phyloP scores from a whole-genome alignment of 2,797 vertebrate genomes.

The Borostomias antarcticus region DNA sequence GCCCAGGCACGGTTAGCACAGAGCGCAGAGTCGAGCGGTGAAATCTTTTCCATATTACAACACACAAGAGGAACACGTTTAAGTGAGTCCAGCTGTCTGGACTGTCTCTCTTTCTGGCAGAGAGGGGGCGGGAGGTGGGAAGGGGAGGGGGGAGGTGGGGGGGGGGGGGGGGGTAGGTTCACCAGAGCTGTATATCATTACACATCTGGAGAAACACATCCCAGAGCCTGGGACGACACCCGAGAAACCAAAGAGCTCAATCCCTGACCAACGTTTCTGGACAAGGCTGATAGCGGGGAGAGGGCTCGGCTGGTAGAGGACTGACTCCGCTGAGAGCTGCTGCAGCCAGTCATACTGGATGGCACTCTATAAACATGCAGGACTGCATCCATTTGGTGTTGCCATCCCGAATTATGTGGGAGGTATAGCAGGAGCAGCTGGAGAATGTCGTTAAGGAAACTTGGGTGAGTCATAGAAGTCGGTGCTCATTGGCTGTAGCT shows the following conservation, averaged over 20 bases:
- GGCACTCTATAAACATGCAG: conserved; percentile 34
- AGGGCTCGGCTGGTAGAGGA: background rate
- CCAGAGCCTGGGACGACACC: conserved; percentile 50
- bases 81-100: conserved; percentile 80
- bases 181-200: conserved; percentile 72
- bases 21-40: conserved; percentile 53
- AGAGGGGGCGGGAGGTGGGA: background rate
- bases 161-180: conserved; percentile 59
- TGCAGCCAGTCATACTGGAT: conserved; percentile 20
- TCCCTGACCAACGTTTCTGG: conserved; percentile 20
- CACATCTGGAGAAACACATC: conserved; percentile 75
- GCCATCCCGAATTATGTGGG: conserved; percentile 35
- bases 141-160: background rate
- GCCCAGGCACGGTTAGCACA: conserved; percentile 51
- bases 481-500: conserved; percentile 29
- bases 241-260: conserved; percentile 33
- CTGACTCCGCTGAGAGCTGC: conserved; percentile 17
- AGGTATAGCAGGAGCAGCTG: conserved; percentile 18
- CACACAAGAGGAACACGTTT: conserved; percentile 79
- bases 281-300: conserved; percentile 8
- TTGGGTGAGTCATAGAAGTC: conserved; percentile 12
- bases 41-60: conserved; percentile 82
- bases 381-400: conserved; percentile 36
- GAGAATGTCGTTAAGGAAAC: conserved; percentile 19
- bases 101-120: conserved; percentile 14